These are phyloP conservation scores for Blera fallax DNA, from an alignment of 2,888 invertebrate genomes.

Conservation along the genomic window DNA sequence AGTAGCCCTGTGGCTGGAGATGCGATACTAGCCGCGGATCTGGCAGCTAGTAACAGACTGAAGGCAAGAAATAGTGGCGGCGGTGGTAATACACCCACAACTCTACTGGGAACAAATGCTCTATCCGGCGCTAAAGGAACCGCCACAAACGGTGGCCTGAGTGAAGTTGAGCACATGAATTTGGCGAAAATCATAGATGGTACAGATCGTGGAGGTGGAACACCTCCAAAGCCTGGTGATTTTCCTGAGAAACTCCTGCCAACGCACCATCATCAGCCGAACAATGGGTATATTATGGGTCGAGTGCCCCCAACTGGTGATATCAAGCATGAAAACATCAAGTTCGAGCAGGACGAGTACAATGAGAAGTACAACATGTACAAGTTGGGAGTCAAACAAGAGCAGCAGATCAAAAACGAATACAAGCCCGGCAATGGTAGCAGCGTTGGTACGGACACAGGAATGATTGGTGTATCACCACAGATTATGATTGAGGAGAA, in stretches of 20 bases:
- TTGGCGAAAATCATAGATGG: constrained; percentile 43
- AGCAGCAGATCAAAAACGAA: constrained; percentile 77
- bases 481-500: constrained; percentile 50
- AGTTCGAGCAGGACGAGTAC: constrained; percentile 66
- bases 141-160: constrained; percentile 45
- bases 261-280: constrained; percentile 42
- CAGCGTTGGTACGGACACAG: constrained; percentile 54
- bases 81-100: constrained; percentile 46
- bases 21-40: constrained; percentile 64
- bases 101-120: background rate
- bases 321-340: constrained; percentile 77
- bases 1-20: constrained; percentile 70
- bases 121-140: constrained; percentile 4
- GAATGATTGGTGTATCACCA: constrained; percentile 41
- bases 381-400: constrained; percentile 65
- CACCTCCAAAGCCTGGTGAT: constrained; percentile 55
- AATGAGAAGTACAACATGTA: constrained; percentile 57
- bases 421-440: constrained; percentile 74
- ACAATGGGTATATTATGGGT: constrained; percentile 52
- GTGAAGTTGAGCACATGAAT: constrained; percentile 44
- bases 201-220: constrained; percentile 55
- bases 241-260: constrained; percentile 38
- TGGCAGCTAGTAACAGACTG: constrained; percentile 57
- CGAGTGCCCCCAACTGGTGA: constrained; percentile 67
- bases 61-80: constrained; percentile 33